These are phyloP conservation scores for Sinopyrophorus schimmeli DNA, from an alignment of 2,888 invertebrate species.

Conservation along the genomic window DNA sequence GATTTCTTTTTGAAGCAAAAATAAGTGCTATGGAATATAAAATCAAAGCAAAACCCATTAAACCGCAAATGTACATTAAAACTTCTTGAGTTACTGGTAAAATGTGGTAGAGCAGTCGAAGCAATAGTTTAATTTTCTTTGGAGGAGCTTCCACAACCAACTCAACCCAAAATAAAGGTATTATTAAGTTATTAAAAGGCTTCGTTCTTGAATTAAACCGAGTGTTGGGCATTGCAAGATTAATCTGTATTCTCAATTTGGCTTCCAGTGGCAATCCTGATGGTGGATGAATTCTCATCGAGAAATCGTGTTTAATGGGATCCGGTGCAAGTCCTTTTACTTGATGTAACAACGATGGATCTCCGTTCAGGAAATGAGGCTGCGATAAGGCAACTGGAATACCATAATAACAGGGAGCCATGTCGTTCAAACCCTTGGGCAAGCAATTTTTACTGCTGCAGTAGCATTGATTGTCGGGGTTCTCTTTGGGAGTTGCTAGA, in stretches of 20 bases:
- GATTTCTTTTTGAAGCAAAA: slow-evolving; percentile 25
- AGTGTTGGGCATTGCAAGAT: slow-evolving; percentile 67
- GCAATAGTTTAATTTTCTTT: slow-evolving; percentile 31
- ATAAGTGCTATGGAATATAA: no score
- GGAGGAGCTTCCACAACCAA: slow-evolving; percentile 54
- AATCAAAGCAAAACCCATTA: slow-evolving; percentile 45
- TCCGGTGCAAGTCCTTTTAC: slow-evolving; percentile 67
- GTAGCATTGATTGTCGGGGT: slow-evolving; percentile 67
- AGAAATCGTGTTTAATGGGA: slow-evolving; percentile 58
- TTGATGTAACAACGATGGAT: slow-evolving; percentile 60
- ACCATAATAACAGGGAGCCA: slow-evolving; percentile 60
- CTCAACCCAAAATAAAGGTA: slow-evolving; percentile 76
- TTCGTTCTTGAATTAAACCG: slow-evolving; percentile 63
- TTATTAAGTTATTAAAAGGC: slow-evolving; percentile 64
- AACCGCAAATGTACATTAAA: slow-evolving; percentile 39
- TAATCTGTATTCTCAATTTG: slow-evolving; percentile 72
- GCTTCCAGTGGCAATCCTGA: slow-evolving; percentile 69
- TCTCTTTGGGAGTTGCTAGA: slow-evolving; percentile 59
- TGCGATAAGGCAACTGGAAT: slow-evolving; percentile 74
- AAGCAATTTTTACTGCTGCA: slow-evolving; percentile 72
- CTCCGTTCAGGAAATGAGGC: slow-evolving; percentile 65
- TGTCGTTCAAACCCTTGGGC: slow-evolving; percentile 61
- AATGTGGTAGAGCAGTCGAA: slow-evolving; percentile 37
- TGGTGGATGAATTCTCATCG: slow-evolving; percentile 71
- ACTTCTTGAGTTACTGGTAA: slow-evolving; percentile 41